These are phyloP conservation scores for Helicoverpa assulta DNA, from an alignment of 2,888 invertebrate genomes.

Conservation along the genomic window DNA sequence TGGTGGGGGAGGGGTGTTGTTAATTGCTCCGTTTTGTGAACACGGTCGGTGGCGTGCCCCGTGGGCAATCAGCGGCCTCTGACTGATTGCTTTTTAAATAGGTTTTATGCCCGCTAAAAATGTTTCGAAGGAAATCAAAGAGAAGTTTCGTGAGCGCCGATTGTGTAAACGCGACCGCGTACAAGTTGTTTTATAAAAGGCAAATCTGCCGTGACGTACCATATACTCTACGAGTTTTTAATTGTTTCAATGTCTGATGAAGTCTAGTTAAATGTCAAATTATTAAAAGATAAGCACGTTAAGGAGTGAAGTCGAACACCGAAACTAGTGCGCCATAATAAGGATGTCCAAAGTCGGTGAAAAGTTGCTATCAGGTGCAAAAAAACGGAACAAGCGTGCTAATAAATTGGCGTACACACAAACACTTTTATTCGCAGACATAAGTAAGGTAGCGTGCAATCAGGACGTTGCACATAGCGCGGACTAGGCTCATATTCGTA, in stretches of 20 bases:
- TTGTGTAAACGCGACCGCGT: conserved; percentile 77
- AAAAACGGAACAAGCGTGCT: conserved; percentile 33
- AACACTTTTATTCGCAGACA: conserved; percentile 49
- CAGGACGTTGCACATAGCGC: conserved; percentile 54
- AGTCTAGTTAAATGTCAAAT: conserved; percentile 29
- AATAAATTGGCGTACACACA: conserved; percentile 49
- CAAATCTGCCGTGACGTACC: conserved; percentile 68
- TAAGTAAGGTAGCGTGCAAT: conserved; percentile 55
- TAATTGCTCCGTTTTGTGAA: conserved; percentile 91
- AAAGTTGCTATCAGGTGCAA: conserved; percentile 37
- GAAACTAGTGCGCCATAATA: conserved; percentile 18
- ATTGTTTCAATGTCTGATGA: conserved; percentile 53
- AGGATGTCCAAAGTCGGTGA: conserved; percentile 38
- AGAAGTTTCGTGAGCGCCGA: conserved; percentile 79
- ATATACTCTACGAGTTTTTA: conserved; percentile 63
- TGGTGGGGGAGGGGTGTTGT: conserved; percentile 79
- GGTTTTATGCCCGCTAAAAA: conserved; percentile 89
- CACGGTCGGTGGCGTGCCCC: conserved; percentile 88
- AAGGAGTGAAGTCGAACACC: not conserved
- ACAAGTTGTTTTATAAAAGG: conserved; percentile 77
- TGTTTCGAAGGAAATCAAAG: conserved; percentile 86
- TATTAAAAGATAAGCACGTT: conserved; percentile 19
- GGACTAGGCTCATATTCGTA: conserved; percentile 58
- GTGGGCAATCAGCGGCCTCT: conserved; percentile 88
- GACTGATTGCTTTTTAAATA: conserved; percentile 91